Percentiles rank a stretch among this genome's conserved stretches.
Evolutionary conservation across 2,797 vertebrate genomes (phyloP).

Genomic region (Callimico goeldii): DNA sequence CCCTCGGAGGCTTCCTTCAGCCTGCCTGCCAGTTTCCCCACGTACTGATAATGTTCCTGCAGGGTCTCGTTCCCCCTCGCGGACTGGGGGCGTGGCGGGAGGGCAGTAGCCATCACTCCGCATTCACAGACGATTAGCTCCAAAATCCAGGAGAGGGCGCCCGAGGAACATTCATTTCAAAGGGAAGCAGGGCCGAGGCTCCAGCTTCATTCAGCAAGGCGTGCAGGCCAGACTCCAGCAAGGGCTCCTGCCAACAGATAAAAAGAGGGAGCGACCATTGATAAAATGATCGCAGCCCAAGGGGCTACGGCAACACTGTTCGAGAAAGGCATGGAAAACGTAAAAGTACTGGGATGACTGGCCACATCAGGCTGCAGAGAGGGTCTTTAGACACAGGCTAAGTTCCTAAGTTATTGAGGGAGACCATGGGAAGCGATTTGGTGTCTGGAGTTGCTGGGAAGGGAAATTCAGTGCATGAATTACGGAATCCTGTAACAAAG

Average conservation of each 20-base stretch:
- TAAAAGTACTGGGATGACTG: not conserved
- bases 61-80: constrained; percentile 74
- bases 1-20: constrained; percentile 76
- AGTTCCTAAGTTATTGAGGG: rapidly evolving
- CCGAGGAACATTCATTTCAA: constrained; percentile 68
- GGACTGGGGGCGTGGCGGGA: not conserved
- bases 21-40: constrained; percentile 90
- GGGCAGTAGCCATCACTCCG: constrained; percentile 73
- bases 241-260: constrained; percentile 71
- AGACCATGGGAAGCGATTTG: rapidly evolving
- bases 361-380: not conserved
- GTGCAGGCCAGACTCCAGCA: not conserved
- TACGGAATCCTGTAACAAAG: not conserved
- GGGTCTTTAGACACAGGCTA: not conserved
- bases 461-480: rapidly evolving
- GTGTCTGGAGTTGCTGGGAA: rapidly evolving
- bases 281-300: not conserved
- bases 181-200: not conserved
- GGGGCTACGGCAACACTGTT: too few species aligned
- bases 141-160: constrained; percentile 83
- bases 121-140: not conserved
- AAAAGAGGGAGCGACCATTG: not conserved
- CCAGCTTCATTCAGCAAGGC: not conserved
- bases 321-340: not conserved
- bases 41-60: constrained; percentile 92